A percentile compares a stretch with the other conserved stretches of the same genome.
These are phyloP conservation scores for Aurelia aurita DNA, from an alignment of 30 jellyfish, hydroid and myxozoan species.

Conservation along the genomic window DNA sequence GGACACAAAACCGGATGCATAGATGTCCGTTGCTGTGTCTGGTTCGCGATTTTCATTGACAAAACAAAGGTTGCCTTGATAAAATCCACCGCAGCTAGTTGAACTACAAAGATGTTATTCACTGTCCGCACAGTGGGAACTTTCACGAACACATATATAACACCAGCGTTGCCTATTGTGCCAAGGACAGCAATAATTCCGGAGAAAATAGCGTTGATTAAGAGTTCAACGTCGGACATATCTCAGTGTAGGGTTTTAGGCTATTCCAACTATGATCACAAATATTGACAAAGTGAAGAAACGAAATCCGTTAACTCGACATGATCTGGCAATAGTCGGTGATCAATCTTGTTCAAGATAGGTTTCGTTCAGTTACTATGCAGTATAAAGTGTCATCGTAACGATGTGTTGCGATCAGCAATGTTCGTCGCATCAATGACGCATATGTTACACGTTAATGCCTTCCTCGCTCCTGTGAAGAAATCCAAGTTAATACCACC, in stretches of 20 bases:
- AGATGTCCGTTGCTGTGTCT: constrained; percentile 26
- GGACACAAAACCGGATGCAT: constrained; percentile 55
- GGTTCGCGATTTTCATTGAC: constrained; percentile 73
- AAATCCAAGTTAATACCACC: too few species aligned
- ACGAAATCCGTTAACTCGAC: too few species aligned
- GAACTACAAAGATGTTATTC: constrained; percentile 61
- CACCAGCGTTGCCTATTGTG: constrained; percentile 56
- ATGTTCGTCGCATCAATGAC: too few species aligned
- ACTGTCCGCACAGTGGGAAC: constrained; percentile 56
- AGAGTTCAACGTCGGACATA: constrained; percentile 24
- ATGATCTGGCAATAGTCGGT: too few species aligned
- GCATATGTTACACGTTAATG: too few species aligned
- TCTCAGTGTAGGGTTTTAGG: background rate
- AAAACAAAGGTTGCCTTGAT: constrained; percentile 61
- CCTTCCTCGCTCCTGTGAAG: too few species aligned
- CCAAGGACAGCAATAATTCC: constrained; percentile 50
- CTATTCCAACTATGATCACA: too few species aligned
- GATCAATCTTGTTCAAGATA: too few species aligned
- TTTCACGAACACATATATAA: constrained; percentile 42
- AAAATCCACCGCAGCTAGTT: constrained; percentile 64
- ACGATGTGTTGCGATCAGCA: too few species aligned
- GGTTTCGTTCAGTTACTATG: too few species aligned
- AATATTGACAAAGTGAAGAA: too few species aligned
- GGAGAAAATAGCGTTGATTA: constrained; percentile 38
- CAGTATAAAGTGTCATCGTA: too few species aligned